Percentiles rank a stretch among this genome's conserved stretches.
These are phyloP conservation scores for Pollimyrus isidori DNA, from an alignment of 2,113 vertebrate species.

Conservation along the genomic window DNA sequence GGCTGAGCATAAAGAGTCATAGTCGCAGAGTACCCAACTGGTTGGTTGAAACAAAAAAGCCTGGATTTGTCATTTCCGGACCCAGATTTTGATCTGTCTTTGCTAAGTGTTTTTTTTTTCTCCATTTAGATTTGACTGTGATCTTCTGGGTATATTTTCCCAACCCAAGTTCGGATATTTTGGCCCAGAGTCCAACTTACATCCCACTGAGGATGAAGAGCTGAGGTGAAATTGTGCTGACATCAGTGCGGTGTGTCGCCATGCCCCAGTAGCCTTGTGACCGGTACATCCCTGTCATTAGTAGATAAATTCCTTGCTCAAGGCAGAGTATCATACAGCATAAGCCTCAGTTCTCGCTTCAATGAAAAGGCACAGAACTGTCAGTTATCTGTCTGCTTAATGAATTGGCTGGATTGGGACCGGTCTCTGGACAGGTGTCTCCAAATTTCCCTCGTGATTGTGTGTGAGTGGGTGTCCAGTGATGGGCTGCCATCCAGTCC, in stretches of 20 bases:
- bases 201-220: neutral
- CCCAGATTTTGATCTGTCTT: neutral
- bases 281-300: neutral
- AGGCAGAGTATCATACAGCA: neutral
- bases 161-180: neutral
- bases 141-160: neutral
- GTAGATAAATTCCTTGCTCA: neutral
- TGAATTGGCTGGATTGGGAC: neutral
- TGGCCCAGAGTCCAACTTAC: neutral
- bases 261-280: neutral
- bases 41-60: neutral
- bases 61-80: neutral
- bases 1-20: neutral
- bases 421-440: neutral
- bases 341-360: neutral
- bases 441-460: neutral
- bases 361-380: neutral
- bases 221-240: neutral
- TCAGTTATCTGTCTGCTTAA: neutral
- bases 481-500: neutral
- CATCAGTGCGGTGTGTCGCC: neutral
- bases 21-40: neutral
- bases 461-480: neutral
- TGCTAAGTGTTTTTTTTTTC: neutral
- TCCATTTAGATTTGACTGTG: neutral